Percentiles rank a stretch among this genome's conserved stretches.
These are phyloP conservation scores for Carlito syrichta DNA, from an alignment of 2,113 vertebrate species.

Conservation along the genomic window DNA sequence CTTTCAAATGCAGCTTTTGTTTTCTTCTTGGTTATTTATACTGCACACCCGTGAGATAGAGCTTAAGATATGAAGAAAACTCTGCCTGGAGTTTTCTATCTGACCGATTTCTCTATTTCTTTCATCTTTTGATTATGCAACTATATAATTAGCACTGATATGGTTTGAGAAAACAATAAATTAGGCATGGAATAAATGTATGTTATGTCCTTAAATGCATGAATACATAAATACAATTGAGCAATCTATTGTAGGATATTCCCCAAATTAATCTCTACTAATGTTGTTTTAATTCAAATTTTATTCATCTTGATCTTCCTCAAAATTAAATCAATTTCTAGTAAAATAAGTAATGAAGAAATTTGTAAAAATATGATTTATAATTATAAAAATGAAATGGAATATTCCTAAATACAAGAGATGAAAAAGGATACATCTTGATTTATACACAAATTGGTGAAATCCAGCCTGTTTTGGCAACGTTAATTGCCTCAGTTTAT, in stretches of 20 bases:
- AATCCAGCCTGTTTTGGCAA: background rate
- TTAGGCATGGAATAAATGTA: too few relatives aligned
- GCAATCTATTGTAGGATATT: background rate
- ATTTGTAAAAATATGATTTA: background rate
- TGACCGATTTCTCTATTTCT: background rate
- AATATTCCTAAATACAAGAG: background rate
- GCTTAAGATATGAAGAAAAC: background rate
- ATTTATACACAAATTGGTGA: background rate
- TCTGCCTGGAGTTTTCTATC: background rate
- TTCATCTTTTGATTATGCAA: background rate
- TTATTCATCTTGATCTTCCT: background rate
- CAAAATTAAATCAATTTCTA: background rate
- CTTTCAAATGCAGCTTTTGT: background rate
- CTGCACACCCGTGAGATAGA: background rate
- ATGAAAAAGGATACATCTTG: rapidly evolving
- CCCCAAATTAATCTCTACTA: background rate
- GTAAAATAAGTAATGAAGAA: background rate
- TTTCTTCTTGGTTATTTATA: background rate
- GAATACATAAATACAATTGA: background rate
- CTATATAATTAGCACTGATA: background rate
- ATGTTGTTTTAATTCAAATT: background rate
- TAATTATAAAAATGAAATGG: background rate
- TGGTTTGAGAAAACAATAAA: rapidly evolving
- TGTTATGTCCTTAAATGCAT: too few relatives aligned
- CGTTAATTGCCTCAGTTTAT: background rate